A percentile compares a stretch with the other conserved stretches of the same genome.
phyloP scores from a whole-genome alignment of 2,113 vertebrate genomes.

The Raja brachyura region DNA sequence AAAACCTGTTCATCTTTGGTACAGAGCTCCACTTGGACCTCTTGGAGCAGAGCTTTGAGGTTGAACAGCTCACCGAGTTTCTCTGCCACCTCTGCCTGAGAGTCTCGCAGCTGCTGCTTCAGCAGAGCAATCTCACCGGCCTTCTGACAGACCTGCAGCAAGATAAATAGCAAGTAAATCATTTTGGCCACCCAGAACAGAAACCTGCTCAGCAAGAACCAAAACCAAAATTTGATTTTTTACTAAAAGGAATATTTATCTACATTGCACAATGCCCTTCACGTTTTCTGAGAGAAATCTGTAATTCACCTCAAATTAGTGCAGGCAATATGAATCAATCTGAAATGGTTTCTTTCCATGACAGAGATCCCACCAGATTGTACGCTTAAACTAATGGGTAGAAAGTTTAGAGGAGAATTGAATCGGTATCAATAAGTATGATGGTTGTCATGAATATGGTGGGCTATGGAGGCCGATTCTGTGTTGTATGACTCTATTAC shows the following conservation, averaged over 20 bases:
- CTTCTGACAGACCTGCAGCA: constrained; percentile 85
- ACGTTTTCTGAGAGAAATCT: neutral
- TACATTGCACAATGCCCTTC: neutral
- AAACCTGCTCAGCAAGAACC: neutral
- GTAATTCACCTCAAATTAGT: neutral
- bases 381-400: too few relatives aligned
- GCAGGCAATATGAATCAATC: neutral
- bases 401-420: too few relatives aligned
- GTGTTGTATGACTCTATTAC: too few relatives aligned
- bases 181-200: neutral
- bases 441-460: too few relatives aligned
- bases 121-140: constrained; percentile 86
- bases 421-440: too few relatives aligned
- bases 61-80: constrained; percentile 90
- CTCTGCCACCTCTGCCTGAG: constrained; percentile 85
- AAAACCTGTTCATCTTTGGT: constrained; percentile 72
- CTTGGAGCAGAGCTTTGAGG: constrained; percentile 83
- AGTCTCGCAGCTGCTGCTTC: constrained; percentile 89
- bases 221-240: neutral
- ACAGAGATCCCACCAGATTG: neutral
- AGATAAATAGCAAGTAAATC: neutral
- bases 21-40: constrained; percentile 67
- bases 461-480: too few relatives aligned
- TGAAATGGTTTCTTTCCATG: neutral
- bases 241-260: neutral